These are phyloP conservation scores for Meta bourneti DNA, from an alignment of 2,888 invertebrate species.

Conservation along the genomic window DNA sequence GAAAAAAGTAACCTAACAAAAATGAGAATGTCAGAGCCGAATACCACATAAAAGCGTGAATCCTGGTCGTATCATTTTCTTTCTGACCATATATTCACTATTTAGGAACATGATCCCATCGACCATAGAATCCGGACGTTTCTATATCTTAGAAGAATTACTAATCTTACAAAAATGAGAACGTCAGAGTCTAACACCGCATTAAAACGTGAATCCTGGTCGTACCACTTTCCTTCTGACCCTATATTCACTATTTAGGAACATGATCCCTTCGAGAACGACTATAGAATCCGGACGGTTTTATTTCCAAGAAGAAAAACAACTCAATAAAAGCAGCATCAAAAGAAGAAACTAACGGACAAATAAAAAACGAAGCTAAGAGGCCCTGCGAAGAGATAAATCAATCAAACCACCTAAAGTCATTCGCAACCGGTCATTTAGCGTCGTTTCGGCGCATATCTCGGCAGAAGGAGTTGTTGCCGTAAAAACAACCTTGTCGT, in stretches of 20 bases:
- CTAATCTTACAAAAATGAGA: too few species aligned
- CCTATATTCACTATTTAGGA: not conserved
- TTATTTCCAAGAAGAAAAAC: not conserved
- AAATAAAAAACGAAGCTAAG: not conserved
- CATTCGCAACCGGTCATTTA: constrained; percentile 71
- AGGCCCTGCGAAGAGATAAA: constrained; percentile 42
- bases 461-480: constrained; percentile 49
- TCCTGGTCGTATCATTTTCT: too few species aligned
- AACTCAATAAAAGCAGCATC: not conserved
- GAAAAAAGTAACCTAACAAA: too few species aligned
- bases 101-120: too few species aligned
- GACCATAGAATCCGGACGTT: too few species aligned
- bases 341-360: not conserved
- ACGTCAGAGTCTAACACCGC: too few species aligned
- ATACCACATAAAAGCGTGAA: too few species aligned
- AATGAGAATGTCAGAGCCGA: too few species aligned
- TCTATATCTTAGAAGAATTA: too few species aligned
- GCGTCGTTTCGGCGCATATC: constrained; percentile 47
- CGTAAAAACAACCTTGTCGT: constrained; percentile 68
- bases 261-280: not conserved
- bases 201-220: too few species aligned
- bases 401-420: constrained; percentile 70
- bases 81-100: too few species aligned
- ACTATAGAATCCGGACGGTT: not conserved
- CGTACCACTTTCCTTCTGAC: not conserved